These are phyloP conservation scores for Intellagama lesueurii DNA, from an alignment of 2,797 vertebrate species.

Conservation along the genomic window DNA sequence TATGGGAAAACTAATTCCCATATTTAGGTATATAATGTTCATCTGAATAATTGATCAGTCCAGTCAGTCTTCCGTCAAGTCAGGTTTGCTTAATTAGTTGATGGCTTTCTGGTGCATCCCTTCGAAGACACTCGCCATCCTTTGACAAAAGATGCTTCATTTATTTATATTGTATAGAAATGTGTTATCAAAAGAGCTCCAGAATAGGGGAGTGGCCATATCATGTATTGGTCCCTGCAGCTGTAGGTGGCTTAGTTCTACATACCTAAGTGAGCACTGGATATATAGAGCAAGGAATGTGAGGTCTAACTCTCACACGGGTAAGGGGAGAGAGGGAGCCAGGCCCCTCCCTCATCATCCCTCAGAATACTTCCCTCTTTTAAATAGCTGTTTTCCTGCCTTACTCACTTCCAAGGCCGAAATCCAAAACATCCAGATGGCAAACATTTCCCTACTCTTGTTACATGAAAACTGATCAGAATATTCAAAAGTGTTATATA, in stretches of 20 bases:
- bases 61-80: slow-evolving; percentile 84
- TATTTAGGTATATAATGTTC: slow-evolving; percentile 89
- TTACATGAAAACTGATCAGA: not conserved
- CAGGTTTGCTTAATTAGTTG: slow-evolving; percentile 93
- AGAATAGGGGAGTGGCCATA: not conserved
- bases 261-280: not conserved
- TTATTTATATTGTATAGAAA: slow-evolving; percentile 64
- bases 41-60: slow-evolving; percentile 97
- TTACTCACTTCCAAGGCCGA: too few species aligned
- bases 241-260: not conserved
- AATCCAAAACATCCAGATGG: not conserved
- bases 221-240: too few species aligned
- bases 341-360: too few species aligned
- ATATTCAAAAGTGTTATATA: not conserved
- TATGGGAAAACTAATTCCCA: slow-evolving; percentile 86
- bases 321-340: too few species aligned
- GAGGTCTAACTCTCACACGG: not conserved
- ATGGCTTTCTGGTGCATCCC: slow-evolving; percentile 87
- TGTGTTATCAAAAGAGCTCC: slow-evolving; percentile 67
- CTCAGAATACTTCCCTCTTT: not conserved
- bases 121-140: slow-evolving; percentile 77
- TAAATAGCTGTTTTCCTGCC: not conserved
- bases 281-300: not conserved
- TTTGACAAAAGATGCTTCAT: slow-evolving; percentile 69
- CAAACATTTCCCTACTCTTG: not conserved